Evolutionary conservation across 2,113 vertebrate species (phyloP), one percentile per base, ranked within the genome.

Genomic region (Gobiocypris rarus): DNA sequence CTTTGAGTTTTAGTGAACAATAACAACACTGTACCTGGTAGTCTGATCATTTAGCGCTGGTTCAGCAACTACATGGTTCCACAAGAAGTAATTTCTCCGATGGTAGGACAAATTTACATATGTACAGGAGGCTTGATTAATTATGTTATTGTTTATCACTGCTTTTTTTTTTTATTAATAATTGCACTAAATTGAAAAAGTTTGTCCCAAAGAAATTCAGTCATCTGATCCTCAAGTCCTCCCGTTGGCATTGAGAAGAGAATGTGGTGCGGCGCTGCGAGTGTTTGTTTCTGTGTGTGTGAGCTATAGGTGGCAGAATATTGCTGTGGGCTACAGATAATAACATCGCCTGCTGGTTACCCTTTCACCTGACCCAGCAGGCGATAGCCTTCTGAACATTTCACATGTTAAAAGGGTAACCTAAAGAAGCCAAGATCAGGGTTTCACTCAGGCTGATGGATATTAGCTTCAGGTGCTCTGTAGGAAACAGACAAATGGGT

Each of bases 261-360:
- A 19, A n/a, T 48, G 69, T 24, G 28, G 50, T 14, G 9, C 2
- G 4, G 15, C 1, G 14, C 45, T 52, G 50, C 3, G 74, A 22
- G 1, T 43, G 75, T 15, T 74, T 63, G 5, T 8, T 48, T 69
- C 34, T 75, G 69, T 74, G 34, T 10, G 43, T 45, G 75, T 28
- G 19, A 63, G 58, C 22, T 70, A 59, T 38, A 17, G 43, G 19
- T 9, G 15, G 26, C 38, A 19, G 50, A 65, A 77, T 52, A 38
- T 8, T 52, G 43, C 58, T 56, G 38, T 76, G 48, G 28, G 67
- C 65, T 73, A 56, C 67, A 63, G 74, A 28, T 59, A 76, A 78
- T 71, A 65, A 87, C 75, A 50, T 78, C 65, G 71, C 83, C 74
- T 45, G 11, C 75, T 63, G 65, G 10, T 63, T 85, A 70, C 34